Evolutionary conservation across 2,797 vertebrate species (phyloP).

Genomic region (Lithobates pipiens): DNA sequence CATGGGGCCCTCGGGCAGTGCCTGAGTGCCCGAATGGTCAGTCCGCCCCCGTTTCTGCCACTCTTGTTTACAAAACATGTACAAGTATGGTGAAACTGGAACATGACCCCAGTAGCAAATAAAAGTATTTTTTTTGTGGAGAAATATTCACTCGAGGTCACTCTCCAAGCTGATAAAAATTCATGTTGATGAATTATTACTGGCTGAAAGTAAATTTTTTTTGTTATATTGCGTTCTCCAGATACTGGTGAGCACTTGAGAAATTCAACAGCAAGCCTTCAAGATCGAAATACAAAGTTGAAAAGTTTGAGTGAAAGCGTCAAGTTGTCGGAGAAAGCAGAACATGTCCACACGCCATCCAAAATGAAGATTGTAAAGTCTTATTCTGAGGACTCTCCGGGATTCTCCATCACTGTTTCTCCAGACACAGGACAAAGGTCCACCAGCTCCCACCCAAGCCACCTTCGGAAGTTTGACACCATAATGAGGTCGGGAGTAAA

Average conservation of each 20-base stretch:
- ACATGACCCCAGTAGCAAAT: too few relatives aligned
- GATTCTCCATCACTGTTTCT: conserved; percentile 31
- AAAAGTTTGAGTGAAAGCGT: conserved; percentile 3
- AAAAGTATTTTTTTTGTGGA: background rate
- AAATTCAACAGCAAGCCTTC: background rate
- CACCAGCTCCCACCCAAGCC: conserved; percentile 34
- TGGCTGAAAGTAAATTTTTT: background rate
- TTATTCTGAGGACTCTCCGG: conserved; percentile 46
- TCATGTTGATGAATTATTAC: background rate
- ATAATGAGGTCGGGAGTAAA: conserved; percentile 64
- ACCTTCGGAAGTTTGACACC: conserved; percentile 63
- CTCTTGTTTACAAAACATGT: too few relatives aligned
- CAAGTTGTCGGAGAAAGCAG: background rate
- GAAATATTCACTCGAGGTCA: background rate
- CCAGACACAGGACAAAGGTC: conserved; percentile 24
- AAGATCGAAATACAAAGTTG: conserved; percentile 17
- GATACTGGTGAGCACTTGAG: conserved; percentile 22
- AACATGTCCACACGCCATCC: conserved; percentile 1
- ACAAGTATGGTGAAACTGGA: too few relatives aligned
- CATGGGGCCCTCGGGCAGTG: too few relatives aligned
- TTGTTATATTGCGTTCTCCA: conserved; percentile 4
- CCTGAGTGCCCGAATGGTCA: too few relatives aligned
- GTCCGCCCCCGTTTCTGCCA: too few relatives aligned
- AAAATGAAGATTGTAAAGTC: conserved; percentile 52
- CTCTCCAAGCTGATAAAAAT: background rate